phyloP scores from a whole-genome alignment of 2,113 vertebrate genomes.

The Rhineura floridana region DNA sequence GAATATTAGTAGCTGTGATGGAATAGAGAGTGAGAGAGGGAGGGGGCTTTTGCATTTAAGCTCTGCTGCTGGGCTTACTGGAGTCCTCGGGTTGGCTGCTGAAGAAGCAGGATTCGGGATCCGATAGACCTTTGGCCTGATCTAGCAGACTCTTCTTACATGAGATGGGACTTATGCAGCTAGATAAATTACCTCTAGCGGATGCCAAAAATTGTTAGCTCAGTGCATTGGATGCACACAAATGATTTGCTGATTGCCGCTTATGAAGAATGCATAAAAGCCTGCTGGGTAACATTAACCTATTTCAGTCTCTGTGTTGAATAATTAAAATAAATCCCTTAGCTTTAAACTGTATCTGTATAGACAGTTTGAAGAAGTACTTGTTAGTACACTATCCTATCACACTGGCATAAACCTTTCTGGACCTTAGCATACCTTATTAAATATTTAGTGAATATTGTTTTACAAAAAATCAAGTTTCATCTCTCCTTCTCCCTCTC shows the following conservation, averaged over 20 bases:
- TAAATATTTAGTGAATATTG: constrained; percentile 59
- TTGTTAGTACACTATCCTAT: constrained; percentile 60
- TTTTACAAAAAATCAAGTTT: constrained; percentile 58
- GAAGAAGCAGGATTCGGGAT: neutral
- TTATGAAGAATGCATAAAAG: constrained; percentile 63
- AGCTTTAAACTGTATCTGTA: constrained; percentile 60
- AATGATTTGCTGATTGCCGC: constrained; percentile 61
- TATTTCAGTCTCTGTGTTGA: constrained; percentile 55
- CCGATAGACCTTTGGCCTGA: neutral
- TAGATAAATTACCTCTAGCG: neutral
- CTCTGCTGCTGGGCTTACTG: neutral
- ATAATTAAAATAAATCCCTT: constrained; percentile 62
- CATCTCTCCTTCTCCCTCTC: too few species aligned
- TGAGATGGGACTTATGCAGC: neutral
- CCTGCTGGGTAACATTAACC: constrained; percentile 61
- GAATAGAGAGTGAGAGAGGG: neutral
- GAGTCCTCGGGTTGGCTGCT: neutral
- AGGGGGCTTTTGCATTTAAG: neutral
- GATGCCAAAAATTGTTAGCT: neutral
- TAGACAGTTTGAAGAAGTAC: constrained; percentile 58
- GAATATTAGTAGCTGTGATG: neutral
- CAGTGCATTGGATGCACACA: neutral
- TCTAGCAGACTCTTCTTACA: neutral
- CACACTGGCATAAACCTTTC: constrained; percentile 55
- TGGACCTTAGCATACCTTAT: constrained; percentile 59